Base-by-base conservation (phyloP, 2,888 invertebrate species). In the Phaonia tiefii region DNA sequence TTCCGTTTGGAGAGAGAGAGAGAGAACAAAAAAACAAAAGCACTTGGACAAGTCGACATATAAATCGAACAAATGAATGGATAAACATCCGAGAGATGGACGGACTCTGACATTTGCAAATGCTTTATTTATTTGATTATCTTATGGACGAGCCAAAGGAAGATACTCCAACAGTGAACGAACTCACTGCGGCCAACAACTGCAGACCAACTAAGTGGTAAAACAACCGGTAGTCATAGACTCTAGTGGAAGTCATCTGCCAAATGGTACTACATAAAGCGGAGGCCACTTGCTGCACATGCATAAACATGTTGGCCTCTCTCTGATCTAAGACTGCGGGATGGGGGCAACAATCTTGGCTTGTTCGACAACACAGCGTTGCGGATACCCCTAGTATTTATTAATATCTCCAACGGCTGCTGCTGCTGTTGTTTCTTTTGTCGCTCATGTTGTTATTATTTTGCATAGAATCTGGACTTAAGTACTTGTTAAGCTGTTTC, bases 71-170 rank as follows among this genome's bases (percentile, higher is more conserved):
- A 15, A 42, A 26, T 58, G 54, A 60, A n/a, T 49, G n/a, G 37
- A 42, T 42, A n/a, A 67, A 58, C 54, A 31, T n/a, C 39, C 39
- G 31, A 8, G 4, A 31, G 3, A 31, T 31, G 31, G 63, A 26
- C 58, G 46, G 39, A 73, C 26, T 26, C 76, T 65, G 56, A 65
- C 67, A 78, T 72, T 78, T 78, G 63, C 81, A 75, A 81, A 75
- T 78, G 69, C 72, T 78, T 63, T 75, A 72, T 81, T 78, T 75
- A 81, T 81, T 75, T 78, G 71, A 78, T 74, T 77, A 73, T 31
- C 31, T 3, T n/a, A n/a, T n/a, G n/a, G n/a, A n/a, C n/a, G n/a
- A n/a, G n/a, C n/a, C n/a, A n/a, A n/a, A n/a, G n/a, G n/a, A n/a
- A n/a, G n/a, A n/a, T n/a, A n/a, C n/a, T n/a, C n/a, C n/a, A n/a